Conservation (phyloP, 2,113 vertebrate species). For the Eidolon helvum region DNA sequence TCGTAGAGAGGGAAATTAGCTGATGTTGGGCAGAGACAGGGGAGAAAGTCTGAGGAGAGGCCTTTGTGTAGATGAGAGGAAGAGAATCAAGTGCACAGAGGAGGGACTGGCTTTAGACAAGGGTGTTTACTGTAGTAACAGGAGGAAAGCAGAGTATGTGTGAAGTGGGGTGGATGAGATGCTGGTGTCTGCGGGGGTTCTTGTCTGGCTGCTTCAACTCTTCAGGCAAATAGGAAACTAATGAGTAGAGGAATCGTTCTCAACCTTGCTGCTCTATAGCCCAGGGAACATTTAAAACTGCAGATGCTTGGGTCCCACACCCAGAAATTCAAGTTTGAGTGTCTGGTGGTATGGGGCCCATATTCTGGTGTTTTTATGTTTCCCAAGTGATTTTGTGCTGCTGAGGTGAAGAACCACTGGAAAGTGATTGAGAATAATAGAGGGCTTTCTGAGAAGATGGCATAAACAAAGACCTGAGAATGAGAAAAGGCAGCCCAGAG, state of each 20-base stretch:
- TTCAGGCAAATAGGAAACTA: constrained; percentile 14
- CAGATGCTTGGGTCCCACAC: neutral
- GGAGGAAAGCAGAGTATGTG: constrained; percentile 11
- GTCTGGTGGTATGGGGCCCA: neutral
- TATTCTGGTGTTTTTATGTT: neutral
- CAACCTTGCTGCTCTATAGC: neutral
- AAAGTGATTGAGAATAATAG: neutral
- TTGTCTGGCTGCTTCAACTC: constrained; percentile 20
- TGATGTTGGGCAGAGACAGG: neutral
- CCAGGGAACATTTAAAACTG: neutral
- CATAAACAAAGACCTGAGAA: neutral
- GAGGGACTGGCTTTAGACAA: neutral
- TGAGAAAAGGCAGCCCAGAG: neutral
- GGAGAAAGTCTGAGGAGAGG: neutral
- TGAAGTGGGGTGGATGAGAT: neutral
- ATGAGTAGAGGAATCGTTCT: neutral
- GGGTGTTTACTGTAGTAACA: neutral
- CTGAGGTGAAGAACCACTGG: neutral
- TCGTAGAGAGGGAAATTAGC: neutral
- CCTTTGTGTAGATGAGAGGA: neutral
- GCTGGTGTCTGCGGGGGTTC: neutral
- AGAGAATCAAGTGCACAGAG: neutral
- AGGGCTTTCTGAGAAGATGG: neutral
- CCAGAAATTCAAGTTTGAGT: neutral
- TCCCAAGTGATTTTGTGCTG: constrained; percentile 7